A percentile compares a stretch with the other conserved stretches of the same genome.
Evolutionary conservation across 2,888 invertebrate species (phyloP).

Genomic region (Anthrax anthrax): DNA sequence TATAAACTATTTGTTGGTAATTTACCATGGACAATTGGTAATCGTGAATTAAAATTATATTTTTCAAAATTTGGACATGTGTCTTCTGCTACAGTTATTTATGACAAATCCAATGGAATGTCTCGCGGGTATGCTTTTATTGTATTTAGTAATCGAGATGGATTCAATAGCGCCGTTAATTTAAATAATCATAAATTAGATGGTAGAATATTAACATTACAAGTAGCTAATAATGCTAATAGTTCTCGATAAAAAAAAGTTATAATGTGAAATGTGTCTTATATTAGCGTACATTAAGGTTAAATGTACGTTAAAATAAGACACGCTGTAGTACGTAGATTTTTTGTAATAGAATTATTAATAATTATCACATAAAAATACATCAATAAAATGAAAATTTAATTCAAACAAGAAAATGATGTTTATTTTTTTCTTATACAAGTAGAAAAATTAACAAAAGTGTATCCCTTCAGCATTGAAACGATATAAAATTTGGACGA

Average conservation of each 20-base stretch:
- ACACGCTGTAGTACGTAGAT: no score
- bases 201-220: constrained; percentile 48
- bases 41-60: constrained; percentile 54
- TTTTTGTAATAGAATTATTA: no score
- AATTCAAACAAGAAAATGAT: no score
- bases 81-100: constrained; percentile 47
- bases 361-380: no score
- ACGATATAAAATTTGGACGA: constrained; percentile 68
- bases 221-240: constrained; percentile 34
- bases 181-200: constrained; percentile 51
- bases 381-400: no score
- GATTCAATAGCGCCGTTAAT: constrained; percentile 45
- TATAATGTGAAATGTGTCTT: no score
- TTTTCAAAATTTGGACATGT: constrained; percentile 67
- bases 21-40: constrained; percentile 67
- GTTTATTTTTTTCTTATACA: no score
- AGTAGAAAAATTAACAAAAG: constrained; percentile 39
- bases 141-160: constrained; percentile 46
- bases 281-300: no score
- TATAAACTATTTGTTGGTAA: constrained; percentile 60
- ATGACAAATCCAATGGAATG: constrained; percentile 58
- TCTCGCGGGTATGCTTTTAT: constrained; percentile 67
- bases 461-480: constrained; percentile 91
- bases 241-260: no score
- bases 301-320: no score